Evolutionary conservation across 2,888 invertebrate genomes (phyloP), one percentile per base, ranked within the genome.

Genomic region (Plagodis pulveraria): DNA sequence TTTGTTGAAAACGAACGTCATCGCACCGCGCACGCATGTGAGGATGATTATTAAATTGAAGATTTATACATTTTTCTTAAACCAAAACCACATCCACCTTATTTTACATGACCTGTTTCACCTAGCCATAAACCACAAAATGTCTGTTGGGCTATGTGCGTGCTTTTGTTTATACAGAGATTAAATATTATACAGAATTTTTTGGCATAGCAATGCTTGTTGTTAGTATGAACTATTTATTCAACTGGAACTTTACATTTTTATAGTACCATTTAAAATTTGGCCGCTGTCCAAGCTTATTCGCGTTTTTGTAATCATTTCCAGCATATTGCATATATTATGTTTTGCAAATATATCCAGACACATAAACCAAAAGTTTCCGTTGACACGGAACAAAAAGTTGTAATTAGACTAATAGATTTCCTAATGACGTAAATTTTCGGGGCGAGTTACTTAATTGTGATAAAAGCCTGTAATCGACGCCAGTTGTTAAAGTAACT

Each of bases 261-360:
- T 90, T 88, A 90, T 88, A 80, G 81, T 83, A 81, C 83, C 85
- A 82, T 88, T 84, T 78, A 74, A 81, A 78, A 80, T 72, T 73
- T 90, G 91, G 91, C 87, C 65, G 41, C n/a, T 11, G 62, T 84
- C 91, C 91, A 89, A 84, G 73, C 66, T 73, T 70, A 83, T 73
- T 81, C 70, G 76, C 77, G 69, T 71, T 77, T 84, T 78, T 79
- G 75, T 80, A 78, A 75, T 77, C 70, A 80, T 79, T 82, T 79
- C 66, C 79, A 87, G 88, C 70, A 73, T 87, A 88, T 78, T 84
- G 72, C 73, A 74, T 72, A 76, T 74, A 71, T 65, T 61, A 63
- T 51, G 38, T 6, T 34, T 8, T 46, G 11, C 34, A 11, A 48
- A 42, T 56, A 62, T 58, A 45, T 50, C 7, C 9, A 10, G 38